Percentiles rank a stretch among this genome's conserved stretches.
Evolutionary conservation across 2,797 vertebrate genomes (phyloP).

Genomic region (Acipenser oxyrinchus): DNA sequence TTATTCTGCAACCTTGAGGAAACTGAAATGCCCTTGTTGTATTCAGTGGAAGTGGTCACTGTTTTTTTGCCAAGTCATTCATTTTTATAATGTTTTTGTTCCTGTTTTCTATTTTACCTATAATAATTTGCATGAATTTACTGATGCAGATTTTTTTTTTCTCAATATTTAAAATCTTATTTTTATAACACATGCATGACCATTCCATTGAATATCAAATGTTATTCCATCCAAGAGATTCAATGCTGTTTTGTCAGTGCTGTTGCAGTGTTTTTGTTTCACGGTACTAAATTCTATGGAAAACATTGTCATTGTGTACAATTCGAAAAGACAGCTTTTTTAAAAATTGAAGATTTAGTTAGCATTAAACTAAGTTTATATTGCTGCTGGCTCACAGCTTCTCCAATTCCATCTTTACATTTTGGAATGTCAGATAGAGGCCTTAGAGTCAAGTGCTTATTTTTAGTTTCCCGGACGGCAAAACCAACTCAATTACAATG

Average conservation of each 20-base stretch:
- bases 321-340: not conserved
- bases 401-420: not conserved
- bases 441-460: too few species aligned
- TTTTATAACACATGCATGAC: constrained; percentile 58
- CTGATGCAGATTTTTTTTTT: constrained; percentile 34
- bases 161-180: constrained; percentile 10
- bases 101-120: constrained; percentile 41
- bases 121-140: constrained; percentile 60
- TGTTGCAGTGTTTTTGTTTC: too few species aligned
- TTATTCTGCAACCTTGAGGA: constrained; percentile 75
- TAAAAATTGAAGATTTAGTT: not conserved
- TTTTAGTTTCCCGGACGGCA: not conserved
- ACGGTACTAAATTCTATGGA: too few species aligned
- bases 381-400: not conserved
- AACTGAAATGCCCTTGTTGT: constrained; percentile 57
- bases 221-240: constrained; percentile 44
- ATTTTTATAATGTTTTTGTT: constrained; percentile 53
- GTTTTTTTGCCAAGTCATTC: constrained; percentile 58
- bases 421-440: not conserved
- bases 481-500: not conserved
- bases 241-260: too few species aligned
- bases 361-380: not conserved
- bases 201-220: constrained; percentile 64
- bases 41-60: constrained; percentile 67
- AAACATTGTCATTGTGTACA: too few species aligned